Evolutionary conservation across 2,797 vertebrate species (phyloP).

Genomic region (Xiphorhynchus erythropygius): DNA sequence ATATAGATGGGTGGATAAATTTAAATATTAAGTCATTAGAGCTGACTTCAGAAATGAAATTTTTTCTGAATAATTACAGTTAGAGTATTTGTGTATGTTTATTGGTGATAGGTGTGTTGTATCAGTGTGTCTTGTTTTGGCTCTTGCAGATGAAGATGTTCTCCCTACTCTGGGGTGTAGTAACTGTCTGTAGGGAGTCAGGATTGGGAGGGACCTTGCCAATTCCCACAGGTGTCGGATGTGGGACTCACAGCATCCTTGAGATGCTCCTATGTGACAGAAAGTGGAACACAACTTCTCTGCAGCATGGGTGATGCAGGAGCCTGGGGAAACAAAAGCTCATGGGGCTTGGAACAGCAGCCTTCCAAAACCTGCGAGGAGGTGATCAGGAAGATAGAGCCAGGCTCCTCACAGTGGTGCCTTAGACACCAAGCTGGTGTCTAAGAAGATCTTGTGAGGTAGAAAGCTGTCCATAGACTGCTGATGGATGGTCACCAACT

Average conservation of each 20-base stretch:
- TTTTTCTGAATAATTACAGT: background rate
- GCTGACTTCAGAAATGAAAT: background rate
- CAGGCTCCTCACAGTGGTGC: background rate
- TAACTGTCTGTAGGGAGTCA: background rate
- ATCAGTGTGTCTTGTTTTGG: background rate
- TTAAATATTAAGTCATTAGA: conserved; percentile 15
- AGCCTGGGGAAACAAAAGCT: background rate
- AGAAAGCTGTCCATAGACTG: background rate
- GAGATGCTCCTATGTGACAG: background rate
- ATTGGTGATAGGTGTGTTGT: background rate
- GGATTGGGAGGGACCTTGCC: background rate
- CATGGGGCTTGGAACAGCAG: background rate
- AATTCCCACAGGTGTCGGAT: background rate
- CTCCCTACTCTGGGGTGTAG: background rate
- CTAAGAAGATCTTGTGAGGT: background rate
- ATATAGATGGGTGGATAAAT: background rate
- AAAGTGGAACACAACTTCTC: background rate
- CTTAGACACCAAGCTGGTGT: background rate
- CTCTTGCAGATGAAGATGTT: background rate
- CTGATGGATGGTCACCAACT: background rate
- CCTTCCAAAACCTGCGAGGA: background rate
- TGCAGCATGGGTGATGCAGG: background rate
- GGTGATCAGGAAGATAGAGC: background rate
- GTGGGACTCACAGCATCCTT: background rate
- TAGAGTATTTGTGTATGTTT: background rate